Base-by-base conservation (phyloP, 1,140 invertebrate genomes). In the Dreissena polymorpha region DNA sequence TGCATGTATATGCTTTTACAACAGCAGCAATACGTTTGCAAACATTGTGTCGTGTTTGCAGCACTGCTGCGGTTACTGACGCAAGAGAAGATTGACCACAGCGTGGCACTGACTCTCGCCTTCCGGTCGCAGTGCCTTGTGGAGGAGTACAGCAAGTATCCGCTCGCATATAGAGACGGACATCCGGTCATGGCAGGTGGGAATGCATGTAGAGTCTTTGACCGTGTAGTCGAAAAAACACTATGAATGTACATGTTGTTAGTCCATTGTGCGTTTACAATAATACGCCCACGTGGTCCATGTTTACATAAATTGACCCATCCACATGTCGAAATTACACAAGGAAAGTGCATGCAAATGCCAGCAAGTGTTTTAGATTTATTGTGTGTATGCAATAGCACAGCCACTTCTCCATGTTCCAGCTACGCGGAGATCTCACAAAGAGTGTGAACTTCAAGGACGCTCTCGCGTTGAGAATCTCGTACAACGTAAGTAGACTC, bases 361-460 rank as follows among this genome's bases (percentile, higher is more conserved):
- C n/a, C n/a, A 39, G 8, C 39, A 39, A 2, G 39, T 39, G 8
- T 39, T 39, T 39, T 39, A 39, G 39, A 39, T 39, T 13, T 64
- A 23, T 27, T 64, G 16, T 10, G 10, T 64, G 21, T 39, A 2
- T 39, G 8, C 39, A 39, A 39, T 39, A 39, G 8, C 8, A 5
- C 39, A 8, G 2, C 39, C 8, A 5, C 39, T 39, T 2, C 8
- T 39, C 39, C 39, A 13, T 60, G n/a, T 70, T 83, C 5, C 81
- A 83, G 81, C 57, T 83, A 18, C 23, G 57, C 16, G 81, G 73
- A 12, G 81, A 83, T 60, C 39, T 83, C 2, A 83, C 73, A 60
- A 83, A 83, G 60, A 83, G 65, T 63, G 73, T 64, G 25, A 83
- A 83, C 64, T 83, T 83, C 51, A 83, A 75, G 64, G 81, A 83